Conservation (phyloP, 2,113 vertebrate species). For the Apodemus sylvaticus region DNA sequence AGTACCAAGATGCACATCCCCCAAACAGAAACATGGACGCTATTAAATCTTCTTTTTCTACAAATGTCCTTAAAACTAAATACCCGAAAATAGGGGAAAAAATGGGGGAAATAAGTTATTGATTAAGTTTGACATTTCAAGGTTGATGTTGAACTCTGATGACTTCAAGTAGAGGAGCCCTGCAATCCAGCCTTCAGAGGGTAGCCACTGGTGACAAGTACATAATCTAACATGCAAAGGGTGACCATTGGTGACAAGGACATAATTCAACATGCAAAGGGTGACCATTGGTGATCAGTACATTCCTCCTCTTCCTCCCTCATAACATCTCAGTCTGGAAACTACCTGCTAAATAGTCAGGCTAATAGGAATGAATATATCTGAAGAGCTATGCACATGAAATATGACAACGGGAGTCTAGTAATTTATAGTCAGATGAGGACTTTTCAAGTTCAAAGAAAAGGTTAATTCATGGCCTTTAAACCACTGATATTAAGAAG, state of each 20-base stretch:
- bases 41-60: neutral
- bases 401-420: neutral
- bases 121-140: neutral
- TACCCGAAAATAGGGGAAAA: neutral
- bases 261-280: neutral
- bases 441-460: neutral
- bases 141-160: neutral
- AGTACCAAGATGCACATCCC: neutral
- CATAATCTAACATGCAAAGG: no score
- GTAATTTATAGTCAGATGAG: neutral
- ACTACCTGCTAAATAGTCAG: neutral
- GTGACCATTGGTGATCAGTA: neutral
- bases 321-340: neutral
- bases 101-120: neutral
- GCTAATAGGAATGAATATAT: neutral
- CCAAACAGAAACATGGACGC: neutral
- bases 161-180: neutral
- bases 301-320: neutral
- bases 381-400: neutral
- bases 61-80: slow-evolving; percentile 25
- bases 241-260: neutral
- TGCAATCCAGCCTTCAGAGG: neutral
- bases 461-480: neutral
- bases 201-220: no score
- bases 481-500: slow-evolving; percentile 40